Base-by-base conservation (phyloP, 2,888 invertebrate species). In the Corythucha ciliata region DNA sequence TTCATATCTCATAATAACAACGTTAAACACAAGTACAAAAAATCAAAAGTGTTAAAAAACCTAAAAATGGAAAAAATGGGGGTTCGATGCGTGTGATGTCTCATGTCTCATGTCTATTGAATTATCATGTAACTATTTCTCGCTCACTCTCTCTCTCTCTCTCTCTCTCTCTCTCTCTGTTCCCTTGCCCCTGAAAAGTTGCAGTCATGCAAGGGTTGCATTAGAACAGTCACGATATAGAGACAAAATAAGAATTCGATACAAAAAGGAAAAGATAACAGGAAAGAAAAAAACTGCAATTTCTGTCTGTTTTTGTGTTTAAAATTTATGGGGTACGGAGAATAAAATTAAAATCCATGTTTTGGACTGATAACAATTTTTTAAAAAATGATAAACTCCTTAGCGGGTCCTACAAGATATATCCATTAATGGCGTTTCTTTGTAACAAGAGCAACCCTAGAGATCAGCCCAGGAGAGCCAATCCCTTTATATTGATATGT, bases 401-500 rank as follows among this genome's bases (percentile, higher is more conserved):
- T 33, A n/a, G 14, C 33, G 14, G 18, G 33, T 33, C 33, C 33
- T 16, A 33, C 33, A 33, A 33, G 33, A 33, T 33, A 33, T 33
- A 33, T 33, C 33, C 33, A 33, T 33, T 33, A 33, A 33, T 33
- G 33, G 18, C 33, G 33, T 33, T n/a, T 33, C 33, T 33, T 33
- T 33, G 33, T 33, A 33, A 33, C 33, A 18, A 33, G 33, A 33
- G 7, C 16, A 18, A 33, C 16, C 16, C 33, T 14, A 33, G 18
- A 14, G 33, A 33, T 14, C 14, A 18, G 33, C 14, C 14, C 8
- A 18, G 33, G 18, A 18, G 18, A 33, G 18, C 33, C 33, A 33
- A 33, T 33, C 33, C 33, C 33, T 33, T n/a, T n/a, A n/a, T 33
- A 33, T 33, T 33, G 33, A 33, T 33, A 33, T 33, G 33, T 33